phyloP scores from a whole-genome alignment of 2,113 vertebrate species.

The Gopherus flavomarginatus region DNA sequence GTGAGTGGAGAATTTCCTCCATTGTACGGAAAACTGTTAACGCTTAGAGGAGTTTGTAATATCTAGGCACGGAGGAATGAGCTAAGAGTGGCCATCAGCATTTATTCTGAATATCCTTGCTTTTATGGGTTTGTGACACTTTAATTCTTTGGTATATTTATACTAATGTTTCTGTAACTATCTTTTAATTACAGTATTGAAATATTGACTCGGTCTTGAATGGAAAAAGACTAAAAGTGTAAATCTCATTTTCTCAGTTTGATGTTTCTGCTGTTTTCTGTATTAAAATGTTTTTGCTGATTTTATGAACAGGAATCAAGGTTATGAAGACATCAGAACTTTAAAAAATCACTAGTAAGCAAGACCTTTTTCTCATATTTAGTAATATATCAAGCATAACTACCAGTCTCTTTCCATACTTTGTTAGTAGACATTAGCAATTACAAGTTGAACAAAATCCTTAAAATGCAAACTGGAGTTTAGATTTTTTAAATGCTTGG shows the following conservation, averaged over 20 bases:
- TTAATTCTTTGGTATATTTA: not conserved
- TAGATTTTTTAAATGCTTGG: not conserved
- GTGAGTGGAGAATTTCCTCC: not conserved
- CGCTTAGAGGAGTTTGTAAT: not conserved
- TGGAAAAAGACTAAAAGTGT: not conserved
- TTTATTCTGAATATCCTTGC: not conserved
- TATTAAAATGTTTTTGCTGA: not conserved
- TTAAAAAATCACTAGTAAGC: not conserved
- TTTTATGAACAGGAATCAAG: constrained; percentile 22
- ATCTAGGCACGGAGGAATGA: not conserved
- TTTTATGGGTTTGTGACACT: not conserved
- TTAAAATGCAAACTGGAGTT: constrained; percentile 12
- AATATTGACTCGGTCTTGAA: not conserved
- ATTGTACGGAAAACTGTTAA: not conserved
- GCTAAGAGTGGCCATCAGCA: not conserved
- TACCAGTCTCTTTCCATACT: constrained; percentile 33
- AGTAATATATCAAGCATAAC: not conserved
- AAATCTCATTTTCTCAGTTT: not conserved
- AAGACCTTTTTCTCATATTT: constrained; percentile 23
- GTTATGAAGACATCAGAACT: constrained; percentile 29
- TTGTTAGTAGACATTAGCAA: not conserved
- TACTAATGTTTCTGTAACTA: not conserved
- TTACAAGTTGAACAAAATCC: not conserved
- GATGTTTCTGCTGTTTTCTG: not conserved
- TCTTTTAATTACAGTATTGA: not conserved